phyloP scores from a whole-genome alignment of 2,888 invertebrate genomes.

The Volucella inflata region DNA sequence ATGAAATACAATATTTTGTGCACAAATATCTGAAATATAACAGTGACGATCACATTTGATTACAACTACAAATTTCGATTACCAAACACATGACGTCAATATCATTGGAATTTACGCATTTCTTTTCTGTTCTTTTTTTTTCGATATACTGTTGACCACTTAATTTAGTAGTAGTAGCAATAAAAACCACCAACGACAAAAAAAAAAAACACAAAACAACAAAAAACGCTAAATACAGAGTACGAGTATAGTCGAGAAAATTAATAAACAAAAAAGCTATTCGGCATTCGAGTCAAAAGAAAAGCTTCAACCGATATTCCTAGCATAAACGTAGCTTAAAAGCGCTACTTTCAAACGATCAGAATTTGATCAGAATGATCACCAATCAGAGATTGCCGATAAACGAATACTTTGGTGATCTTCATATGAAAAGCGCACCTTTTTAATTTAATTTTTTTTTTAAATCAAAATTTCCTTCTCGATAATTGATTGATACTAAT shows the following conservation, averaged over 20 bases:
- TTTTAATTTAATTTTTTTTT: neutral
- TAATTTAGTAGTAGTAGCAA: slow-evolving; percentile 49
- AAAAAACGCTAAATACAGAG: slow-evolving; percentile 36
- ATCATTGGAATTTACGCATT: slow-evolving; percentile 62
- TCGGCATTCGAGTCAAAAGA: neutral
- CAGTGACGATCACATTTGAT: slow-evolving; percentile 58
- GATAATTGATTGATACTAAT: neutral
- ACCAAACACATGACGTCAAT: slow-evolving; percentile 61
- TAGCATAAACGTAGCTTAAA: slow-evolving; percentile 9
- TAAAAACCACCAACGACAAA: slow-evolving; percentile 26
- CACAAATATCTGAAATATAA: slow-evolving; percentile 1
- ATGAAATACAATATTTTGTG: neutral
- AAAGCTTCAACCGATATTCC: slow-evolving; percentile 10
- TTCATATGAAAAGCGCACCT: neutral
- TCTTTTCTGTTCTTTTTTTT: slow-evolving; percentile 12
- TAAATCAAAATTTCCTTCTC: neutral
- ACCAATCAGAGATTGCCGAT: too few relatives aligned
- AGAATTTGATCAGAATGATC: slow-evolving; percentile 26
- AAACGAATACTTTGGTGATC: neutral
- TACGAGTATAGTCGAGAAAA: slow-evolving; percentile 20
- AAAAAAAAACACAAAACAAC: slow-evolving; percentile 7
- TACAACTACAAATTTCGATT: slow-evolving; percentile 44
- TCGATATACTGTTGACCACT: slow-evolving; percentile 13
- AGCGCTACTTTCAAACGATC: neutral
- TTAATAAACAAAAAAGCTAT: slow-evolving; percentile 50